Evolutionary conservation across 2,797 vertebrate genomes (phyloP).

Genomic region (Balearica regulorum): DNA sequence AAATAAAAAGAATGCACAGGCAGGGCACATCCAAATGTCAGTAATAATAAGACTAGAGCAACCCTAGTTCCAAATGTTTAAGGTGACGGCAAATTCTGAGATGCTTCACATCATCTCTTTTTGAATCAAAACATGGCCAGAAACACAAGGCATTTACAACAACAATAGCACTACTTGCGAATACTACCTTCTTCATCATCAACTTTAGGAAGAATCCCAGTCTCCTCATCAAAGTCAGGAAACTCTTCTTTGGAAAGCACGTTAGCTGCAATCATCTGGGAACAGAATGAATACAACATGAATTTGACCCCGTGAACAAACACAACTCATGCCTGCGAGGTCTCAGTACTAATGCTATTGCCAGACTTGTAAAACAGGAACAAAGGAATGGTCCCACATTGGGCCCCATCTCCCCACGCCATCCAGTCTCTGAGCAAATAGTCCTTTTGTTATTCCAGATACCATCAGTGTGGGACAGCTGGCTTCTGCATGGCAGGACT

Average conservation of each 20-base stretch:
- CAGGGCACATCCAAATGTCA: neutral
- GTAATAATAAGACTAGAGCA: neutral
- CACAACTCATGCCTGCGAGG: neutral
- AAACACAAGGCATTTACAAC: neutral
- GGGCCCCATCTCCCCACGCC: neutral
- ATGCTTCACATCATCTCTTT: neutral
- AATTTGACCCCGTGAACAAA: neutral
- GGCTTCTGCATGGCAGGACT: neutral
- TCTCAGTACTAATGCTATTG: neutral
- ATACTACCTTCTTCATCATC: slow-evolving; percentile 94
- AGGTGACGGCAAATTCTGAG: neutral
- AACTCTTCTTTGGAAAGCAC: slow-evolving; percentile 98
- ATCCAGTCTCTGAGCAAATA: neutral
- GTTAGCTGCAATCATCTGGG: slow-evolving; percentile 97
- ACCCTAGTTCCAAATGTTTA: neutral
- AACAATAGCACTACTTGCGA: neutral
- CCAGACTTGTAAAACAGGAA: neutral
- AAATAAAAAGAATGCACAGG: neutral
- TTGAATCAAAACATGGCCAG: neutral
- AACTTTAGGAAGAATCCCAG: slow-evolving; percentile 96
- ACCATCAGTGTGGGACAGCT: neutral
- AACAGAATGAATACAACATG: neutral
- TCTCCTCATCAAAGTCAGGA: slow-evolving; percentile 98
- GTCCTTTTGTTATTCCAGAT: neutral
- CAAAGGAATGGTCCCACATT: neutral